Evolutionary conservation across 1,140 invertebrate genomes (phyloP), one percentile per base, ranked within the genome.

Genomic region (Drosophila arizonae): DNA sequence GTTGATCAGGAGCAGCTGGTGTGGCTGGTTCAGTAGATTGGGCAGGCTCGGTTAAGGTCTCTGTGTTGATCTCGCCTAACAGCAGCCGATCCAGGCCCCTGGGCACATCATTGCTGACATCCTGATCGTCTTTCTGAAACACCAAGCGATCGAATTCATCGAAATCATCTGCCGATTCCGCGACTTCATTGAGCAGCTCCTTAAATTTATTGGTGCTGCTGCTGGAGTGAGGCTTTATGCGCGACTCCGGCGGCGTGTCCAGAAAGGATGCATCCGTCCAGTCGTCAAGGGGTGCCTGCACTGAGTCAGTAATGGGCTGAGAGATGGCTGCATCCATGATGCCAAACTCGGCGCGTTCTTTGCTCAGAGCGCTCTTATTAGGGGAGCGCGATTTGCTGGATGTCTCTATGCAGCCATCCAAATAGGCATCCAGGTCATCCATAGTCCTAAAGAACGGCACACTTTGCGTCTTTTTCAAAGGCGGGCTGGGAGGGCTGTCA

Each of bases 311-410:
- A 45, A 77, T 74, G 0, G 75, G 79, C 30, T 90, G 73, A 0
- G 85, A 90, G 4, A 57, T 67, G 4, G 73, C 76, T 6, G 81
- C 81, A 65, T 91, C 90, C 8, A 91, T 11, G 11, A 91, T 91
- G 1, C 86, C 90, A 69, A 90, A 91, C n/a, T 91, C 80, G 2
- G 84, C 82, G 15, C 90, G 86, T 50, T 91, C 90, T 21, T 60
- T 74, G 62, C 79, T 89, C 17, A 89, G 28, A 9, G 54, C 39
- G 24, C 71, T 76, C 21, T 85, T 70, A 24, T 84, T 88, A n/a
- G 77, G 84, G 0, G 77, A 77, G 4, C 51, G 60, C 4, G 75
- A 85, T 30, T 55, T 46, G 3, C 46, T 51, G 11, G 45, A 50
- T 6, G 24, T 11, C 6, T 24, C 51, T 0, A 62, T 50, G 8